phyloP scores from a whole-genome alignment of 1,140 invertebrate genomes.

The Pteromalus puparum region DNA sequence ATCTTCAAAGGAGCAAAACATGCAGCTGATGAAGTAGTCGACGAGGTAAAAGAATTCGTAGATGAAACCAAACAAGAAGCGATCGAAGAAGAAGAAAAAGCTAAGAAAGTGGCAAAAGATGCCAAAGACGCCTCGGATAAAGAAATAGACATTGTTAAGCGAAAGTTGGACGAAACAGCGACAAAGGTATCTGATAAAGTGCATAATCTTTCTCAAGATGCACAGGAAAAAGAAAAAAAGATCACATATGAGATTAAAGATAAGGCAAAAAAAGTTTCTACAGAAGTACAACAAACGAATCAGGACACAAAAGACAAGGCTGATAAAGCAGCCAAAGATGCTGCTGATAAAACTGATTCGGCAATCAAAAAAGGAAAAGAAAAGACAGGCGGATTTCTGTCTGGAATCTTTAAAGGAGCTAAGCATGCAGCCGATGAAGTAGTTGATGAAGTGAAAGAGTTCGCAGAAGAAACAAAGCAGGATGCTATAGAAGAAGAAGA shows the following conservation, averaged over 20 bases:
- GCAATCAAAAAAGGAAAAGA: conserved; percentile 57
- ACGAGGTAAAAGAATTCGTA: conserved; percentile 12
- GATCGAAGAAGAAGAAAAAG: conserved; percentile 9
- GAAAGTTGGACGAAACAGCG: no score
- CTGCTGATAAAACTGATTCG: not conserved
- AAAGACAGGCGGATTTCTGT: conserved; percentile 55
- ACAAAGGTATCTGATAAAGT: no score
- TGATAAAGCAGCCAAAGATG: not conserved
- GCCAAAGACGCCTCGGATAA: conserved; percentile 25
- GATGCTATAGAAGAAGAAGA: conserved; percentile 22
- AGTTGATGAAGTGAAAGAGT: conserved; percentile 63
- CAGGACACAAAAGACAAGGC: not conserved
- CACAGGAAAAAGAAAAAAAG: no score
- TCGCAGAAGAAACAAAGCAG: conserved; percentile 41
- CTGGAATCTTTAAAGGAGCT: conserved; percentile 56
- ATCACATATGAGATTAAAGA: no score
- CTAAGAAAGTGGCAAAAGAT: conserved; percentile 49
- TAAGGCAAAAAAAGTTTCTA: no score
- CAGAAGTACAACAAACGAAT: not conserved
- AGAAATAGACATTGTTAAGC: no score
- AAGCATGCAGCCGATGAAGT: conserved; percentile 65
- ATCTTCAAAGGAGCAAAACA: conserved; percentile 51
- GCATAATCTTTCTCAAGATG: no score
- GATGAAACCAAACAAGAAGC: conserved; percentile 43
- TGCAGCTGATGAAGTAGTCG: conserved; percentile 10